Base-by-base conservation (phyloP, 2,888 invertebrate species). In the Minunthozetes semirufus region DNA sequence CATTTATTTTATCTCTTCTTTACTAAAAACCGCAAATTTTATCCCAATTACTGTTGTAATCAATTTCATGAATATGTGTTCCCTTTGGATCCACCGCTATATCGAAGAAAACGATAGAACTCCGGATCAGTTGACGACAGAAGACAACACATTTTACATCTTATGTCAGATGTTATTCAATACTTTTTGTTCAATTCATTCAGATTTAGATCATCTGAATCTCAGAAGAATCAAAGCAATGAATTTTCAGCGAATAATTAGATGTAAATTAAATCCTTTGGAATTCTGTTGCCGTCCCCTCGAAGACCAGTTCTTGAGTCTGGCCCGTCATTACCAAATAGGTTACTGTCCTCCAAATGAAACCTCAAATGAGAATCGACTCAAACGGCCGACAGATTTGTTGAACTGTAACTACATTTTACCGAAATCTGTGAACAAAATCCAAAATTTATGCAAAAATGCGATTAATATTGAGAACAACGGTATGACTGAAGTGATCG, bases 321-420 rank as follows among this genome's bases (percentile, higher is more conserved):
- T 66, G 38, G 66, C 66, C 66, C 66, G 66, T 29, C 66, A 66
- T 42, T 66, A 66, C 66, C 66, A 66, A 19, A 66, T 66, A n/a
- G 66, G 66, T 1, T 66, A 66, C 19, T 38, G 38, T 38, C 3
- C 33, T 9, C 38, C 3, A 38, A 66, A 66, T 38, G 19, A 13
- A n/a, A 19, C 9, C 38, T n/a, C 38, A 33, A 19, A 17, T n/a
- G 33, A 38, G 15, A 13, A 38, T n/a, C 66, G 66, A n/a, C 42
- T 66, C 38, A 66, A 19, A 66, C 19, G 19, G n/a, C 66, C 66
- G 1, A 38, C 5, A 19, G 66, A 66, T 66, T n/a, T n/a, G 19
- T 38, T 66, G 38, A 33, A 29, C 42, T 29, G 38, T 1, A n/a
- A 38, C 5, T 66, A 29, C 29, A 3, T 38, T 66, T 42, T 13